Evolutionary conservation across 2,797 vertebrate species (phyloP).

Genomic region (Parotocinclus haroldoi): DNA sequence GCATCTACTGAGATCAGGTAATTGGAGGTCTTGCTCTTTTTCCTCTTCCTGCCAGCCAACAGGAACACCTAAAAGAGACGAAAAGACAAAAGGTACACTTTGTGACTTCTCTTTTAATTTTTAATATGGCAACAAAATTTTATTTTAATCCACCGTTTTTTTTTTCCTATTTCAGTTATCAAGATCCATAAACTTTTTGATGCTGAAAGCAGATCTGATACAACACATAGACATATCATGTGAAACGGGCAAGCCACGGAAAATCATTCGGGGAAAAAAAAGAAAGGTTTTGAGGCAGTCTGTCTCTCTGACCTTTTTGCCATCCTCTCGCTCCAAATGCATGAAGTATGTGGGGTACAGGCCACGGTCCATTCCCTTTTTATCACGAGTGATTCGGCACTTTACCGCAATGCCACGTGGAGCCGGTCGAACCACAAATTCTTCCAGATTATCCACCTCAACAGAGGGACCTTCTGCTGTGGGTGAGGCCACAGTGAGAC

Average conservation of each 20-base stretch:
- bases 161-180: too few species aligned
- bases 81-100: slow-evolving; percentile 1
- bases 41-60: slow-evolving; percentile 92
- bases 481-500: slow-evolving; percentile 67
- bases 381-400: slow-evolving; percentile 90
- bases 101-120: too few species aligned
- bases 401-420: slow-evolving; percentile 83
- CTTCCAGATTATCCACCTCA: slow-evolving; percentile 83
- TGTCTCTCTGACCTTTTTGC: slow-evolving; percentile 76
- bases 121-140: too few species aligned
- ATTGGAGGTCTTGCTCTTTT: slow-evolving; percentile 98
- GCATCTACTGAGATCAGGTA: slow-evolving; percentile 94
- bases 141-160: too few species aligned
- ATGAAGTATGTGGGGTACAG: slow-evolving; percentile 96
- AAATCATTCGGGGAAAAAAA: too few species aligned
- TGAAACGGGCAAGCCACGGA: too few species aligned
- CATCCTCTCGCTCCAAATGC: slow-evolving; percentile 92
- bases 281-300: too few species aligned
- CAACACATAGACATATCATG: too few species aligned
- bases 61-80: slow-evolving; percentile 78
- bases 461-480: slow-evolving; percentile 67
- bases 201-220: too few species aligned
- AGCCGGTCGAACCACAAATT: slow-evolving; percentile 85
- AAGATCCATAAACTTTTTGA: too few species aligned
- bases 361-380: slow-evolving; percentile 93